Evolutionary conservation across 2,888 invertebrate species (phyloP).

Genomic region (Xanthia icteritia): DNA sequence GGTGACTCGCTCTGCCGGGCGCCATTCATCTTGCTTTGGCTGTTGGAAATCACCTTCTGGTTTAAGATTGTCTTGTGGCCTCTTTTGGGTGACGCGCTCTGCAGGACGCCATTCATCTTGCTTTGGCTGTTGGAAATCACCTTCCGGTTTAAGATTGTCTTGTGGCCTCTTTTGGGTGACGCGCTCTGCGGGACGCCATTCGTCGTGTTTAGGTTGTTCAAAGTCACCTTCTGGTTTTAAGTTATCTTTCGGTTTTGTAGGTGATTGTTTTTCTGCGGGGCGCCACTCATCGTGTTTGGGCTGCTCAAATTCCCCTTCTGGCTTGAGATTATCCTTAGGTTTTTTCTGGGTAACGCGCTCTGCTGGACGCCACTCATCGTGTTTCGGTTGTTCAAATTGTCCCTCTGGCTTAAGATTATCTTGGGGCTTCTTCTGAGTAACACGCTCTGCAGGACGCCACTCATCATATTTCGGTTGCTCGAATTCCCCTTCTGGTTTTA

Average conservation of each 20-base stretch:
- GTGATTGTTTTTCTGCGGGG: conserved; percentile 64
- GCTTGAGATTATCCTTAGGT: conserved; percentile 32
- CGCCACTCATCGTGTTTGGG: conserved; percentile 7
- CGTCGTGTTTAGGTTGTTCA: conserved; percentile 75
- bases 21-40: conserved; percentile 78
- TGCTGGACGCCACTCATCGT: conserved; percentile 64
- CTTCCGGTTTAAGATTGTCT: conserved; percentile 86
- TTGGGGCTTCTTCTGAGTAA: conserved; percentile 83
- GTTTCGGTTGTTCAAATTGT: conserved; percentile 79
- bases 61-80: conserved; percentile 66
- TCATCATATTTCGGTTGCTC: conserved; percentile 75
- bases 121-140: conserved; percentile 78
- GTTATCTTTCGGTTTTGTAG: conserved; percentile 84
- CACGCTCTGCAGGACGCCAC: conserved; percentile 86
- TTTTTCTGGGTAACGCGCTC: conserved; percentile 4
- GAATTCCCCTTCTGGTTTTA: conserved; percentile 90
- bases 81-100: conserved; percentile 71
- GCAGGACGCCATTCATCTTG: conserved; percentile 78
- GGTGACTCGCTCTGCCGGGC: conserved; percentile 81
- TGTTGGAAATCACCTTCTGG: conserved; percentile 86
- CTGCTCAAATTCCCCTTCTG: conserved; percentile 36
- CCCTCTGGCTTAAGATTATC: conserved; percentile 89
- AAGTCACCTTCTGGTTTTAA: conserved; percentile 75
- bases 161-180: conserved; percentile 80
- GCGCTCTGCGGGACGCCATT: conserved; percentile 84